Evolutionary conservation across 2,797 vertebrate species (phyloP).

Genomic region (Lagorchestes hirsutus): DNA sequence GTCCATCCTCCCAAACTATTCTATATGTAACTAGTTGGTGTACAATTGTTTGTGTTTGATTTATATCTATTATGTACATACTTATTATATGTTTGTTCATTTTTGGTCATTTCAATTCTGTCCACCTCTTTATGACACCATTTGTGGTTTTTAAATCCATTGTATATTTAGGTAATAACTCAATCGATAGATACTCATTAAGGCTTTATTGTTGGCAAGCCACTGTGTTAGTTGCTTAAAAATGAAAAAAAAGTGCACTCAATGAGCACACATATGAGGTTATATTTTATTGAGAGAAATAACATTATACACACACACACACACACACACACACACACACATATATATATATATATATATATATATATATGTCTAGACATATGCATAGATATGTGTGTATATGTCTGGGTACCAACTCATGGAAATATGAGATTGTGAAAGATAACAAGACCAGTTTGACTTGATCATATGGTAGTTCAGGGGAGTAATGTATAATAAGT

Average conservation of each 20-base stretch:
- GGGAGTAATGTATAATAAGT: not conserved
- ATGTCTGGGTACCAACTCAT: not conserved
- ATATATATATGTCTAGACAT: not conserved
- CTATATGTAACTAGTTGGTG: not conserved
- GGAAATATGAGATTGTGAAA: not conserved
- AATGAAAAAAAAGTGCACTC: not conserved
- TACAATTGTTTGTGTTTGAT: not conserved
- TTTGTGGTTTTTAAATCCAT: not conserved
- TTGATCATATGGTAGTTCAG: not conserved
- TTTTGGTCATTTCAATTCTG: not conserved
- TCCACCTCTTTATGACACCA: not conserved
- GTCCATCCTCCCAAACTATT: not conserved
- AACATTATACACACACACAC: not conserved
- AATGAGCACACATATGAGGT: not conserved
- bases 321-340: too few species aligned
- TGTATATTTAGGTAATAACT: not conserved
- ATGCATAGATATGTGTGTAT: not conserved
- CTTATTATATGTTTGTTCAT: not conserved
- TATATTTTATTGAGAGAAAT: not conserved
- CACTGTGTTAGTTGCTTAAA: not conserved
- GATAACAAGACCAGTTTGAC: not conserved
- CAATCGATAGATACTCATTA: too few species aligned
- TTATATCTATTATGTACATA: not conserved
- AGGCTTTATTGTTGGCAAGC: not conserved
- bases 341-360: too few species aligned